Evolutionary conservation across 2,113 vertebrate genomes (phyloP).

Genomic region (Lophochroa leadbeateri): DNA sequence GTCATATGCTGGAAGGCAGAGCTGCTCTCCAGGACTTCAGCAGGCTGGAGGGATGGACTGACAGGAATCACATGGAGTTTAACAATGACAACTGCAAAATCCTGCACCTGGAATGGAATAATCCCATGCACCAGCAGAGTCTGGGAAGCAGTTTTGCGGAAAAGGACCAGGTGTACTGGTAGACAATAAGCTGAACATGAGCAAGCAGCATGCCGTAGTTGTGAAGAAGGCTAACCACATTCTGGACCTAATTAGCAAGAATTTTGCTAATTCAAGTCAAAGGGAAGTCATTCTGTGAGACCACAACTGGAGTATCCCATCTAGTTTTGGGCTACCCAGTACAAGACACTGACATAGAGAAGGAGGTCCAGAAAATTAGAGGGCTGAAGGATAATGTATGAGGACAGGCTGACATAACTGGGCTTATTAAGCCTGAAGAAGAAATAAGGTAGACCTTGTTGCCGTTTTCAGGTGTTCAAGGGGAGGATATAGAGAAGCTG

Average conservation of each 20-base stretch:
- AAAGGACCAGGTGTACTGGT: not conserved
- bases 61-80: not conserved
- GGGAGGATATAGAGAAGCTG: not conserved
- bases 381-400: not conserved
- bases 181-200: not conserved
- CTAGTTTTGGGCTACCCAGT: not conserved
- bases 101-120: not conserved
- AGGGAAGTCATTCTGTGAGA: not conserved
- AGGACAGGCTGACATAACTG: not conserved
- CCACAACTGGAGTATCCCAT: rapidly evolving
- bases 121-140: not conserved
- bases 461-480: not conserved
- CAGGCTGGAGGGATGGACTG: not conserved
- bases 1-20: not conserved
- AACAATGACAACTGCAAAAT: not conserved
- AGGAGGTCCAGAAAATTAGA: not conserved
- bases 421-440: not conserved
- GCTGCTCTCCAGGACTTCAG: not conserved
- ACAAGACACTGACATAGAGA: not conserved
- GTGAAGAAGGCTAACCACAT: not conserved
- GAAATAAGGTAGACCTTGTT: not conserved
- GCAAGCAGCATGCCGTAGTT: not conserved
- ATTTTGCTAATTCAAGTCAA: not conserved
- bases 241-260: not conserved
- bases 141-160: not conserved